Evolutionary conservation across 2,888 invertebrate genomes (phyloP).

Genomic region (Pycnomerus fuliginosus): DNA sequence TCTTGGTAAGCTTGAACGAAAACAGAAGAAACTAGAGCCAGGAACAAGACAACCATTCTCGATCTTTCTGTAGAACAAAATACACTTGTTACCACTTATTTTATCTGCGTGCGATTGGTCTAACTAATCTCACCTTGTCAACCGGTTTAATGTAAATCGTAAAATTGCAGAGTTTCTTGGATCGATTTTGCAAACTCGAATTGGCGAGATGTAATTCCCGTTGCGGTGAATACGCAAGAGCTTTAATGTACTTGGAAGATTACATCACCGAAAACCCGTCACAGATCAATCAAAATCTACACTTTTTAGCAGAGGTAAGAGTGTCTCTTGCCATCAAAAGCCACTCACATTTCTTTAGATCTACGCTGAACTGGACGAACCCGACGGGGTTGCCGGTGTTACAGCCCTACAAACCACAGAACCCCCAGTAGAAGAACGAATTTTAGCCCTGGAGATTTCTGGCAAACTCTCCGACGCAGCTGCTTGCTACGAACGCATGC

Average conservation of each 20-base stretch:
- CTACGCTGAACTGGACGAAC: constrained; percentile 84
- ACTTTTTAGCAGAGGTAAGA: constrained; percentile 60
- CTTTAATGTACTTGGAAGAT: constrained; percentile 73
- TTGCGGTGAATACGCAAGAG: constrained; percentile 73
- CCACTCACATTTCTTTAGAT: constrained; percentile 62
- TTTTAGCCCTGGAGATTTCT: constrained; percentile 80
- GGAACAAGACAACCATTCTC: too few relatives aligned
- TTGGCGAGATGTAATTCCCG: constrained; percentile 73
- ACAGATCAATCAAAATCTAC: constrained; percentile 61
- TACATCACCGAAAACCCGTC: constrained; percentile 63
- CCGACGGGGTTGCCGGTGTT: constrained; percentile 85
- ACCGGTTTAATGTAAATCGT: too few relatives aligned
- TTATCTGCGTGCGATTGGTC: too few relatives aligned
- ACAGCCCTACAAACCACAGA: constrained; percentile 72
- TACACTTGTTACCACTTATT: too few relatives aligned
- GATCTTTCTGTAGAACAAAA: too few relatives aligned
- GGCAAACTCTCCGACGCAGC: constrained; percentile 84
- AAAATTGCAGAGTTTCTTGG: constrained; percentile 34
- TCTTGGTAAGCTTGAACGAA: too few relatives aligned
- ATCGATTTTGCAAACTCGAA: constrained; percentile 62
- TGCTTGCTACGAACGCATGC: constrained; percentile 82
- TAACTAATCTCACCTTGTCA: too few relatives aligned
- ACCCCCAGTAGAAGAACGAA: constrained; percentile 78
- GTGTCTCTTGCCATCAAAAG: too few relatives aligned
- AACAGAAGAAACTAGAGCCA: too few relatives aligned